A percentile compares a stretch with the other conserved stretches of the same genome.
Evolutionary conservation across 2,113 vertebrate genomes (phyloP).

Genomic region (Nesoenas mayeri): DNA sequence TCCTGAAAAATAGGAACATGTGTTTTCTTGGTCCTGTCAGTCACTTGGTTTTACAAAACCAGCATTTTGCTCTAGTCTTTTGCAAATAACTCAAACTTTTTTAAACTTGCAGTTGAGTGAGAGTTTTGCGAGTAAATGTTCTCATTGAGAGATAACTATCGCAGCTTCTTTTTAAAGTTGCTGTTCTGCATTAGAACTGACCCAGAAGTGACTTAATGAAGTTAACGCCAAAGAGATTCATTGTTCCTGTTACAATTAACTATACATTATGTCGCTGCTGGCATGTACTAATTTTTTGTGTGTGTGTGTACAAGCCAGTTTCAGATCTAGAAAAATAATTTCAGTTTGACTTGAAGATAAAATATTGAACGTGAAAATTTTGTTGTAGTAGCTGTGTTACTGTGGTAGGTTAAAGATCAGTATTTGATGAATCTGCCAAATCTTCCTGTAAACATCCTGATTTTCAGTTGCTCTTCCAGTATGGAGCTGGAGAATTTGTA

Average conservation of each 20-base stretch:
- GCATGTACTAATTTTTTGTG: background rate
- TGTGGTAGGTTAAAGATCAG: background rate
- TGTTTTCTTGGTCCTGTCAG: background rate
- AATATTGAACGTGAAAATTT: background rate
- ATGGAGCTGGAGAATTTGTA: background rate
- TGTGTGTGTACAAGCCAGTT: background rate
- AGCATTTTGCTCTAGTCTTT: background rate
- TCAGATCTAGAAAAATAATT: background rate
- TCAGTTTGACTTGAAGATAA: background rate
- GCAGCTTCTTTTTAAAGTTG: background rate
- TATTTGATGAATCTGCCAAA: background rate
- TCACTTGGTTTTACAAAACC: background rate
- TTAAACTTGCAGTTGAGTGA: background rate
- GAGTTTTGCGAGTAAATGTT: background rate
- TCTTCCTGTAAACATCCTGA: background rate
- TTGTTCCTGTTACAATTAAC: background rate
- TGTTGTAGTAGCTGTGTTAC: background rate
- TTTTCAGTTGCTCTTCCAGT: background rate
- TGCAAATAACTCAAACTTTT: background rate
- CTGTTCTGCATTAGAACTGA: background rate
- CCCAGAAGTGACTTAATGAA: background rate
- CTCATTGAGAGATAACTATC: background rate
- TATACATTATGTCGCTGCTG: accelerated
- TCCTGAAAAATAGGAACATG: background rate
- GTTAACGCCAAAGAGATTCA: background rate